Evolutionary conservation across 2,888 invertebrate species (phyloP).

Genomic region (Nebria salina): DNA sequence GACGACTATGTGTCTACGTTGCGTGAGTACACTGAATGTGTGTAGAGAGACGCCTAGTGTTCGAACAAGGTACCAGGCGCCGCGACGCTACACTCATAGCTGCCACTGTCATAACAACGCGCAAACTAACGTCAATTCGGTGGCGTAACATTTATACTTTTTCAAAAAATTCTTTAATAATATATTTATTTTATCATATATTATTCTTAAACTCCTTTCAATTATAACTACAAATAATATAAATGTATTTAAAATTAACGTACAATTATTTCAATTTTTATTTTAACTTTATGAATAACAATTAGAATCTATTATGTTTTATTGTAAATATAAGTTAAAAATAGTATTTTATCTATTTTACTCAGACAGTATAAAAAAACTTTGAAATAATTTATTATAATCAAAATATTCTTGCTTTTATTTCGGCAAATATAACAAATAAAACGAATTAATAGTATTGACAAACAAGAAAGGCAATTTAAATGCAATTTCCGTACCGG

Average conservation of each 20-base stretch:
- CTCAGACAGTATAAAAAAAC: no score
- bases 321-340: no score
- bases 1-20: background rate
- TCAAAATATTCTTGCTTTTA: background rate
- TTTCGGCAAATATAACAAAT: background rate
- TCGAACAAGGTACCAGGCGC: slow-evolving; percentile 33
- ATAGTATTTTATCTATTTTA: no score
- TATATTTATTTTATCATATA: background rate
- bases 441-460: background rate
- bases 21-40: slow-evolving; percentile 5
- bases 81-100: slow-evolving; percentile 33
- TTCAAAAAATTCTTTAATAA: background rate
- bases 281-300: no score
- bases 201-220: no score
- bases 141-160: background rate
- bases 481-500: background rate
- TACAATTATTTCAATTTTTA: no score
- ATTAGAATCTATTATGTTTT: no score
- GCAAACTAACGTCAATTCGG: background rate
- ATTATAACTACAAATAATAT: no score
- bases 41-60: slow-evolving; percentile 21
- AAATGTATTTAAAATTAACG: no score
- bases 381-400: background rate
- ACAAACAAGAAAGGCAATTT: background rate
- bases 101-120: slow-evolving; percentile 31